phyloP scores from a whole-genome alignment of 2,888 invertebrate genomes.

The Pachycephus smyrnensis region DNA sequence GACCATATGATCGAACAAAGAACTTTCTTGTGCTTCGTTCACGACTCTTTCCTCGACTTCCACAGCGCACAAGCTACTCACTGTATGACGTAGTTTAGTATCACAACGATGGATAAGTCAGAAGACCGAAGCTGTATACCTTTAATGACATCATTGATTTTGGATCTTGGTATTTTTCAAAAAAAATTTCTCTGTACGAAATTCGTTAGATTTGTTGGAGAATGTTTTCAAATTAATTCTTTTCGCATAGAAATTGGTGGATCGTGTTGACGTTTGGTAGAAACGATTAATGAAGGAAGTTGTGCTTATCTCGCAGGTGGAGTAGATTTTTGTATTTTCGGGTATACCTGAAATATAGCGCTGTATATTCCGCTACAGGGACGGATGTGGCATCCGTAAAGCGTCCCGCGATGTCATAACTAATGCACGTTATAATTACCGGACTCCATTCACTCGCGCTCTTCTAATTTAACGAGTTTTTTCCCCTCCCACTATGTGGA shows the following conservation, averaged over 20 bases:
- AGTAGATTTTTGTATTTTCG: neutral
- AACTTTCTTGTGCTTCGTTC: neutral
- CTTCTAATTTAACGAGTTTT: slow-evolving; percentile 59
- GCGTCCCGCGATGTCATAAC: slow-evolving; percentile 48
- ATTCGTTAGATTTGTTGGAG: neutral
- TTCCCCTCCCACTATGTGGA: slow-evolving; percentile 22
- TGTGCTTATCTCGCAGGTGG: neutral
- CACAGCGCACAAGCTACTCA: neutral
- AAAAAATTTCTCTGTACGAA: neutral
- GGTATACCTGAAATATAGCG: too few relatives aligned
- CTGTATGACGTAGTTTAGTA: neutral
- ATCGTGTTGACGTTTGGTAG: neutral
- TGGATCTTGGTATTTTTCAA: neutral
- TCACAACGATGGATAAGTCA: neutral
- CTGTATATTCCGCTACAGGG: neutral
- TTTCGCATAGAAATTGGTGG: neutral
- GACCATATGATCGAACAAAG: neutral
- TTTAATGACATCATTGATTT: neutral
- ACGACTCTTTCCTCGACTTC: neutral
- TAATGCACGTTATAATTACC: slow-evolving; percentile 61
- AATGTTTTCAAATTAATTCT: neutral
- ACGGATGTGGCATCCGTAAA: neutral
- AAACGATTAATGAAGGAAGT: neutral
- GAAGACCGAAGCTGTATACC: neutral
- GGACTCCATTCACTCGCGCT: slow-evolving; percentile 50